A percentile compares a stretch with the other conserved stretches of the same genome.
phyloP scores from a whole-genome alignment of 2,888 invertebrate species.

The Ichneumoninae sp. region DNA sequence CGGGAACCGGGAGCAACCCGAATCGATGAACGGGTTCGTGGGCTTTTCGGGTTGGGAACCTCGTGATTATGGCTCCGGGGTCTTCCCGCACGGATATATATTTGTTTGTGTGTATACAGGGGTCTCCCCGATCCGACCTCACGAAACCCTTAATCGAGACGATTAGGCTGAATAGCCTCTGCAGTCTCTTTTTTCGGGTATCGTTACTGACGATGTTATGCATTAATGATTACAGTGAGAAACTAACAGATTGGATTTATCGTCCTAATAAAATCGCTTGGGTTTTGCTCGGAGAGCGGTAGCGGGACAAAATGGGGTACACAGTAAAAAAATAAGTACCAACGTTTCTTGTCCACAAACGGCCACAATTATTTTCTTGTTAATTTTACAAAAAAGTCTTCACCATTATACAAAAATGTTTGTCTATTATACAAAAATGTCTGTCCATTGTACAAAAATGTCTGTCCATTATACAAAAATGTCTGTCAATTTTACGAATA shows the following conservation, averaged over 20 bases:
- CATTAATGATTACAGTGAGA: constrained; percentile 11
- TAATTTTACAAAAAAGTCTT: too few species aligned
- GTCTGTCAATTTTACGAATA: too few species aligned
- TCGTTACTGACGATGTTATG: constrained; percentile 12
- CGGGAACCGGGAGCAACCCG: constrained; percentile 61
- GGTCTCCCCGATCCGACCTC: not conserved
- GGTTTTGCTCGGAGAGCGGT: not conserved
- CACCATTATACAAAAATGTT: too few species aligned
- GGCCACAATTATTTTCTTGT: too few species aligned
- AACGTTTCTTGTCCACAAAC: too few species aligned
- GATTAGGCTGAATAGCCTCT: not conserved
- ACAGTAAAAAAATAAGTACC: too few species aligned
- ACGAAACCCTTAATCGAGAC: not conserved
- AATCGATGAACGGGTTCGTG: constrained; percentile 73
- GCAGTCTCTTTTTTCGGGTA: constrained; percentile 53
- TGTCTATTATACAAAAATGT: too few species aligned
- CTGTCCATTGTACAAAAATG: too few species aligned
- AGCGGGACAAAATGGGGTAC: not conserved
- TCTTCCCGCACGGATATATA: not conserved
- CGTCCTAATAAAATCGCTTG: not conserved
- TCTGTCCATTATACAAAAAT: too few species aligned
- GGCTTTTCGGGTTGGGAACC: constrained; percentile 60
- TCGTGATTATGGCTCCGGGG: constrained; percentile 67
- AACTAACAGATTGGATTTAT: constrained; percentile 4
- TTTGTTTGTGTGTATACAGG: not conserved